Percentiles rank a stretch among this genome's conserved stretches.
phyloP scores from a whole-genome alignment of 2,113 vertebrate genomes.

The Pipa parva region DNA sequence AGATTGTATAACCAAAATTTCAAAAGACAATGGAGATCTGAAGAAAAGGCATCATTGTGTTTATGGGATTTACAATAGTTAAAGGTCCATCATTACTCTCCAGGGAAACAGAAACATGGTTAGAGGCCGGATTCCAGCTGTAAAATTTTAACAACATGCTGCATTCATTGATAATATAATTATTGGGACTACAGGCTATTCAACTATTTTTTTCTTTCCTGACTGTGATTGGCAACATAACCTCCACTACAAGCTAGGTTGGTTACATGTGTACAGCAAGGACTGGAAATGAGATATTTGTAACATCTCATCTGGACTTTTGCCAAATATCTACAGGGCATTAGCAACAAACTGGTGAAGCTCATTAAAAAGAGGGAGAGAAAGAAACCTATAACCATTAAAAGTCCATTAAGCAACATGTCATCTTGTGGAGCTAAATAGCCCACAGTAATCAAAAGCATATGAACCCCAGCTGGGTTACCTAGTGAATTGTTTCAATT shows the following conservation, averaged over 20 bases:
- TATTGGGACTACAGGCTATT: conserved; percentile 50
- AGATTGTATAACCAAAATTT: no score
- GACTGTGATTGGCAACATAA: conserved; percentile 56
- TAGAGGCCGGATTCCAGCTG: conserved; percentile 48
- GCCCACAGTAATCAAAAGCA: conserved; percentile 99
- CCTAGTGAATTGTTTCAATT: conserved; percentile 94
- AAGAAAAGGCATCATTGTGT: no score
- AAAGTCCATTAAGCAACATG: conserved; percentile 98
- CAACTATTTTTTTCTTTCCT: conserved; percentile 48
- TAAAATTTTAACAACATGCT: conserved; percentile 46
- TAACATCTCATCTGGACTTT: conserved; percentile 78
- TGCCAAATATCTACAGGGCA: conserved; percentile 95
- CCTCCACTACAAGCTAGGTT: conserved; percentile 59
- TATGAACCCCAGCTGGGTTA: conserved; percentile 99
- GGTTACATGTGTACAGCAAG: conserved; percentile 70
- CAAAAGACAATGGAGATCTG: no score
- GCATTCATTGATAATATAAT: conserved; percentile 45
- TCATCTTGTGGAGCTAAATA: conserved; percentile 99
- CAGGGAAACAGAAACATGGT: conserved; percentile 35
- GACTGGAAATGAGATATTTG: conserved; percentile 75
- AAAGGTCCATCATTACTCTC: conserved; percentile 23
- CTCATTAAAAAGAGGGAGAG: conserved; percentile 82
- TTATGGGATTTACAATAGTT: no score
- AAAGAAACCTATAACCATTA: conserved; percentile 99
- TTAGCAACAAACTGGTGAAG: conserved; percentile 98